phyloP scores from a whole-genome alignment of 2,888 invertebrate genomes.

The Diaperis boleti region DNA sequence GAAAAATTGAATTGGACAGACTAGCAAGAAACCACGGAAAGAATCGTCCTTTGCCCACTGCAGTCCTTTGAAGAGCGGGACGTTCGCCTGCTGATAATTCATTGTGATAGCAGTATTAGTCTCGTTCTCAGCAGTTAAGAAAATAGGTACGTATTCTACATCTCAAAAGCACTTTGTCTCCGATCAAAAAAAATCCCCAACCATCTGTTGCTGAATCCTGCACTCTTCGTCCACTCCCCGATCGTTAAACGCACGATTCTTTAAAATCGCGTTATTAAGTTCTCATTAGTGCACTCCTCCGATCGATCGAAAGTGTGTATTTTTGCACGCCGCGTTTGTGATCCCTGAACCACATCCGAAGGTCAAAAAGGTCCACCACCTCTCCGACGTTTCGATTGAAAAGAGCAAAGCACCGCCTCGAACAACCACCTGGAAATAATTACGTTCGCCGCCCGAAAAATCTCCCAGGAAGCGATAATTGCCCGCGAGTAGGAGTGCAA shows the following conservation, averaged over 20 bases:
- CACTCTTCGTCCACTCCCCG: constrained; percentile 11
- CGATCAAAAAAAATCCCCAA: neutral
- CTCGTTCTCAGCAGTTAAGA: too few relatives aligned
- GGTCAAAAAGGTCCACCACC: constrained; percentile 26
- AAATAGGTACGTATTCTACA: too few relatives aligned
- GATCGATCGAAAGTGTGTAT: constrained; percentile 5
- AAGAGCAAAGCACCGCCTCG: constrained; percentile 6
- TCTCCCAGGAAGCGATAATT: constrained; percentile 8
- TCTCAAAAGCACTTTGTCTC: too few relatives aligned
- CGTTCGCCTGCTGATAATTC: too few relatives aligned
- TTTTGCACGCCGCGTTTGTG: constrained; percentile 14
- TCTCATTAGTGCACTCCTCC: constrained; percentile 26
- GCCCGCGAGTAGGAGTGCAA: constrained; percentile 10
- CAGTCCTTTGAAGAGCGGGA: too few relatives aligned
- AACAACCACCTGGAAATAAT: constrained; percentile 14
- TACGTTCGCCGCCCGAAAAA: neutral
- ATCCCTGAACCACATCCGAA: constrained; percentile 21
- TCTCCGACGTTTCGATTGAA: constrained; percentile 13
- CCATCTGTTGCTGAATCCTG: constrained; percentile 1
- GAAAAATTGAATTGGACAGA: too few relatives aligned
- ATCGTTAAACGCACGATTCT: constrained; percentile 28
- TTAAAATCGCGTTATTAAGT: constrained; percentile 19
- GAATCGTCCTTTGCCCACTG: too few relatives aligned
- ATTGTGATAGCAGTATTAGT: too few relatives aligned
- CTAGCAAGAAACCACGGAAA: too few relatives aligned